phyloP scores from a whole-genome alignment of 2,113 vertebrate genomes.

The Antennarius striatus region DNA sequence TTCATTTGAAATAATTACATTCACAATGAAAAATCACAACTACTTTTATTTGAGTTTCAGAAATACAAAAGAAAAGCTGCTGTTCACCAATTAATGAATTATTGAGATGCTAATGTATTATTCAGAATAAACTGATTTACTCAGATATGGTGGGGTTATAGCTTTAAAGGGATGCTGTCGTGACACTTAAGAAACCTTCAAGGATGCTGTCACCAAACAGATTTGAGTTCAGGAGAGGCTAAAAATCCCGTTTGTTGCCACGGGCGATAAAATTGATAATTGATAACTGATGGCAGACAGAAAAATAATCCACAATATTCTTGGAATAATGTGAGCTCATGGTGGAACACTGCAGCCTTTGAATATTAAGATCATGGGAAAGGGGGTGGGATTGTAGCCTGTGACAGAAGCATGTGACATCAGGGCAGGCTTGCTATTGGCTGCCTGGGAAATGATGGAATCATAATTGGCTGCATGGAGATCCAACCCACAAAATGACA shows the following conservation, averaged over 20 bases:
- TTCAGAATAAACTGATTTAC: conserved; percentile 24
- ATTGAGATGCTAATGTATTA: conserved; percentile 27
- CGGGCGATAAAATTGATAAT: neutral
- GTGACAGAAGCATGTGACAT: conserved; percentile 30
- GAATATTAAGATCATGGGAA: conserved; percentile 51
- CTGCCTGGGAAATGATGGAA: neutral
- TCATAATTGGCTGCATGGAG: conserved; percentile 14
- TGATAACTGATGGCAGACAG: too few species aligned
- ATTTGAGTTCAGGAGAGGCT: conserved; percentile 28
- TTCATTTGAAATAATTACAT: neutral
- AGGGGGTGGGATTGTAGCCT: conserved; percentile 10
- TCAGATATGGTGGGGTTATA: conserved; percentile 2
- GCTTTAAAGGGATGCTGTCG: conserved; percentile 4
- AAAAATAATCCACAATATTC: too few species aligned
- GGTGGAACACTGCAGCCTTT: conserved; percentile 52
- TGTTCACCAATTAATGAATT: conserved; percentile 22
- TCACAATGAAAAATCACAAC: neutral
- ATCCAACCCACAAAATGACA: conserved; percentile 28
- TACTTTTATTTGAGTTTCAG: conserved; percentile 1
- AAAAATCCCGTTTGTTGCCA: conserved; percentile 1
- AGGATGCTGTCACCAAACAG: neutral
- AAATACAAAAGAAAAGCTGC: neutral
- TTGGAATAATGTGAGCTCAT: conserved; percentile 45
- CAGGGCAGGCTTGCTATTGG: conserved; percentile 48
- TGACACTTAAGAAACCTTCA: conserved; percentile 15